A percentile compares a stretch with the other conserved stretches of the same genome.
phyloP scores from a whole-genome alignment of 2,888 invertebrate species.

The Hirtodrosophila alboralis region DNA sequence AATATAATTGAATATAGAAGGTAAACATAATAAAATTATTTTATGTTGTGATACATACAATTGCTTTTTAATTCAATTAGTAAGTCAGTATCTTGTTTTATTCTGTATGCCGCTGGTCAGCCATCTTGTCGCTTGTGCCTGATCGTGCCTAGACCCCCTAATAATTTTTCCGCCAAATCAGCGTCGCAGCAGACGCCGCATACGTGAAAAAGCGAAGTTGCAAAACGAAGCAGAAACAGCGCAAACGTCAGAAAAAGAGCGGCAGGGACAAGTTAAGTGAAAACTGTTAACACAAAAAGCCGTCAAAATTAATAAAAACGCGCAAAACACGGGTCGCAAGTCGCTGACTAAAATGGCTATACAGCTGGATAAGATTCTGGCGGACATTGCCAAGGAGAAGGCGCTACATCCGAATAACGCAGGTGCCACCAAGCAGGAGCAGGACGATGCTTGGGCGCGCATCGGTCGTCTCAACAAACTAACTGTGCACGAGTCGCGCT shows the following conservation, averaged over 20 bases:
- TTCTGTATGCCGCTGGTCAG: conserved; percentile 1
- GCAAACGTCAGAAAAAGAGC: conserved; percentile 51
- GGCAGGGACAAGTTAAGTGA: conserved; percentile 37
- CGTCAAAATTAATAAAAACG: conserved; percentile 63
- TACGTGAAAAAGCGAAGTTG: conserved; percentile 67
- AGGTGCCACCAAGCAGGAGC: conserved; percentile 75
- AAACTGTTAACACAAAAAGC: conserved; percentile 42
- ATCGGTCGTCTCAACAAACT: conserved; percentile 82
- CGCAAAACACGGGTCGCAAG: conserved; percentile 52
- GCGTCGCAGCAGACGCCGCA: conserved; percentile 62
- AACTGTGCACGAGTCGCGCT: conserved; percentile 82
- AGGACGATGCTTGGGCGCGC: conserved; percentile 82
- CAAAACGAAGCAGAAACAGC: conserved; percentile 57
- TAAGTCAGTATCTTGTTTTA: background rate
- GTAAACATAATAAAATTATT: too few relatives aligned
- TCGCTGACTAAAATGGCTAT: conserved; percentile 80
- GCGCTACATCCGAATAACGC: conserved; percentile 81
- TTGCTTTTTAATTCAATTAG: too few relatives aligned
- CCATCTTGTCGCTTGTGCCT: conserved; percentile 35
- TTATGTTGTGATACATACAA: too few relatives aligned
- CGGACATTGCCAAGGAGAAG: conserved; percentile 81
- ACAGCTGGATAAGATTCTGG: conserved; percentile 82
- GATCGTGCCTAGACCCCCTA: conserved; percentile 28
- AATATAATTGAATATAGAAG: too few relatives aligned
- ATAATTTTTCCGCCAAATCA: conserved; percentile 71